phyloP scores from a whole-genome alignment of 2,888 invertebrate genomes.

The Luperina testacea region DNA sequence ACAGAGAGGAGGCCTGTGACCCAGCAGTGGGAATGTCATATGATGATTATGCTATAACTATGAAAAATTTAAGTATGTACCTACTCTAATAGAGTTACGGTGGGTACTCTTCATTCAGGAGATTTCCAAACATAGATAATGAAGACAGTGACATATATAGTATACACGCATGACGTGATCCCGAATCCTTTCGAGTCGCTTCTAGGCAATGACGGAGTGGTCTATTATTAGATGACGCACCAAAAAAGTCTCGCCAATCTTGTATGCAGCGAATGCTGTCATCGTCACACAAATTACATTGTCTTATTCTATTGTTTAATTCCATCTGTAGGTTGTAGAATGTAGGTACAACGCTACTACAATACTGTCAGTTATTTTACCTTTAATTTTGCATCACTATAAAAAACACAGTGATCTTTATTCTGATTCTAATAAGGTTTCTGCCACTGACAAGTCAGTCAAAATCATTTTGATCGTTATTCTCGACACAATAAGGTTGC shows the following conservation, averaged over 20 bases:
- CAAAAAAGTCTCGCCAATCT: slow-evolving; percentile 3
- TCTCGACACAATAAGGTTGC: not conserved
- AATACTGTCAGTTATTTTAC: not conserved
- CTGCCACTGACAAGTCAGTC: not conserved
- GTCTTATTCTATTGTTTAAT: not conserved
- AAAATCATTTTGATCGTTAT: too few relatives aligned
- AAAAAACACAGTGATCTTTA: too few relatives aligned
- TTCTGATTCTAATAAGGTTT: too few relatives aligned
- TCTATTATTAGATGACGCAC: slow-evolving; percentile 10
- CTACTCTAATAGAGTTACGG: not conserved
- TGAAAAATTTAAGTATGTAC: not conserved
- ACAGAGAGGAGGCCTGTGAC: too few relatives aligned
- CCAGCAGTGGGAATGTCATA: too few relatives aligned
- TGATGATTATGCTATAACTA: not conserved
- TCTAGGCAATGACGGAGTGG: slow-evolving; percentile 5
- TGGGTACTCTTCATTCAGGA: not conserved
- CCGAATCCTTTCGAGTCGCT: slow-evolving; percentile 3
- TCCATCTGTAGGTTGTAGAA: not conserved
- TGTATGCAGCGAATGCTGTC: not conserved
- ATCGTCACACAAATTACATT: not conserved
- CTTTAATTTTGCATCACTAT: too few relatives aligned
- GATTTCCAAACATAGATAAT: not conserved
- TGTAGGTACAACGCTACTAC: not conserved
- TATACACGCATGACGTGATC: slow-evolving; percentile 20
- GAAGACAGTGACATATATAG: not conserved